A percentile compares a stretch with the other conserved stretches of the same genome.
Evolutionary conservation across 1,140 invertebrate species (phyloP).

Genomic region (Aphaenogaster rudis): DNA sequence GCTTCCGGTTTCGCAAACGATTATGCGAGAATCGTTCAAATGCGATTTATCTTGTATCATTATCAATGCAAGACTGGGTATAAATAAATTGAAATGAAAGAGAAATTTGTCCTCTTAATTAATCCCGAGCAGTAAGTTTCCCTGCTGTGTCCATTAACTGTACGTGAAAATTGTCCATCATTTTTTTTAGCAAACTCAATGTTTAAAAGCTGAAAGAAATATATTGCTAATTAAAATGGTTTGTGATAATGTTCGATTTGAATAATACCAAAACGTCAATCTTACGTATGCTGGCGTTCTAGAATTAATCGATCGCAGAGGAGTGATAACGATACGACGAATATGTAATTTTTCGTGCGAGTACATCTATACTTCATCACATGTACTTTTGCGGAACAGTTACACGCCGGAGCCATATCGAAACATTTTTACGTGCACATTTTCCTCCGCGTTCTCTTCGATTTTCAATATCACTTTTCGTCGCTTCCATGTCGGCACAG

Average conservation of each 20-base stretch:
- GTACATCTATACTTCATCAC: slow-evolving; percentile 37
- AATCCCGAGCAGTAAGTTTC: not conserved
- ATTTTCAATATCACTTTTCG: slow-evolving; percentile 76
- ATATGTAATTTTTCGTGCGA: slow-evolving; percentile 58
- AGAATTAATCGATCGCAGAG: slow-evolving; percentile 39
- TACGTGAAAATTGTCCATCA: not conserved
- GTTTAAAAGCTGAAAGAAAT: not conserved
- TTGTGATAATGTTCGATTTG: slow-evolving; percentile 9
- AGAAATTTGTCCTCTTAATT: not conserved
- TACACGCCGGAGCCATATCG: slow-evolving; percentile 63
- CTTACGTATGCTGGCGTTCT: not conserved
- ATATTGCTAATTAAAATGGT: slow-evolving; percentile 21
- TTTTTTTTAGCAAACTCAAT: slow-evolving; percentile 2
- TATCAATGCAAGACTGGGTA: not conserved
- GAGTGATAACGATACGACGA: slow-evolving; percentile 37
- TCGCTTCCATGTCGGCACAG: slow-evolving; percentile 59
- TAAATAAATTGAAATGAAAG: not conserved
- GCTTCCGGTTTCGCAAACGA: slow-evolving; percentile 67
- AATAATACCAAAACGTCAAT: slow-evolving; percentile 1
- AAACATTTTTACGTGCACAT: slow-evolving; percentile 69
- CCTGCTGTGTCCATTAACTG: not conserved
- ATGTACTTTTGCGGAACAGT: slow-evolving; percentile 61
- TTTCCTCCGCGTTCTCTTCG: slow-evolving; percentile 60
- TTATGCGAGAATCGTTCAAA: not conserved
- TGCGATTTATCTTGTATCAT: slow-evolving; percentile 15